Evolutionary conservation across 2,888 invertebrate species (phyloP), one percentile per base, ranked within the genome.

Genomic region (Pharmacophagus antenor): DNA sequence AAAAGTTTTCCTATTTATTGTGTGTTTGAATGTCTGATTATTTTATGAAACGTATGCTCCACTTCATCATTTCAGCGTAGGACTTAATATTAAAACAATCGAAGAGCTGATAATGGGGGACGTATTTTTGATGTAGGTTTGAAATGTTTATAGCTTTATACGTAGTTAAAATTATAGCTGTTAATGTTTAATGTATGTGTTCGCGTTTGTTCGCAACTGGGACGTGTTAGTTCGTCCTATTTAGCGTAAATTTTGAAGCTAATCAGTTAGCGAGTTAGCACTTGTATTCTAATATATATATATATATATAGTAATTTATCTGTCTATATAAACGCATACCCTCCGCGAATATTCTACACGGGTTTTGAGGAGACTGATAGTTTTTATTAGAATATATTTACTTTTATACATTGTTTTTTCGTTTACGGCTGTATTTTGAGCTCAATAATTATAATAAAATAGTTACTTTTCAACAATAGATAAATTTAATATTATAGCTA

Each of bases 181-280:
- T 58, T 48, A 20, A 21, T 41, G 41, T 53, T 22, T 17, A 21
- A 37, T 4, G 31, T 44, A 55, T 41, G 44, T 55, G 20, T 41
- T 5, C 21, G 31, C 52, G 46, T 56, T 69, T 67, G 73, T 72
- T 62, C 62, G 69, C 69, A 70, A 72, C 68, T 74, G 72, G 71
- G 68, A 61, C 12, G 56, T 63, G 58, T 62, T 64, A 66, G 65
- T 42, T 63, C 67, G 67, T 69, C 67, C 67, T 63, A 66, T 66
- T 65, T 58, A 68, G 15, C 37, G 54, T 25, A 49, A 22, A n/a
- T n/a, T n/a, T 55, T 25, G 44, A 44, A 51, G 31, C 25, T 46
- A 37, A n/a, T 15, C 37, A 22, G 47, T 25, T 54, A 60, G 18
- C 2, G 12, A 27, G 27, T 27, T 27, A 27, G 27, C 12, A 10